A percentile compares a stretch with the other conserved stretches of the same genome.
phyloP scores from a whole-genome alignment of 1,140 invertebrate genomes.

The Cyphomyrmex costatus region DNA sequence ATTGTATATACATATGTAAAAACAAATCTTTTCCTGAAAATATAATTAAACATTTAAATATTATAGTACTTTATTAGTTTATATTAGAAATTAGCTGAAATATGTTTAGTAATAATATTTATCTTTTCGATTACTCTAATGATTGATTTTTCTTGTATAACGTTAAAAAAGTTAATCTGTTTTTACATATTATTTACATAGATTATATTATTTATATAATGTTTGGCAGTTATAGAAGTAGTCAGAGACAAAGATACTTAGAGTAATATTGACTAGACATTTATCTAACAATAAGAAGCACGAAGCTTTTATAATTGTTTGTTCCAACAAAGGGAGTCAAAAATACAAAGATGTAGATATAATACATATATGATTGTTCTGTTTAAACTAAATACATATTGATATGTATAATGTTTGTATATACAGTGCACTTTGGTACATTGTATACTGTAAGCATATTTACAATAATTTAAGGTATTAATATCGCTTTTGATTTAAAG shows the following conservation, averaged over 20 bases:
- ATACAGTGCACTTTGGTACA: constrained; percentile 68
- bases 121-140: too few species aligned
- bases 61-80: too few species aligned
- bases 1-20: not conserved
- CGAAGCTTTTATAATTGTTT: constrained; percentile 81
- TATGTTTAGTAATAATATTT: constrained; percentile 20
- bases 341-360: not conserved
- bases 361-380: constrained; percentile 4
- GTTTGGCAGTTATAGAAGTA: not conserved
- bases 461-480: not conserved
- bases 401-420: constrained; percentile 68
- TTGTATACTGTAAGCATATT: constrained; percentile 35
- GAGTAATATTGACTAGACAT: constrained; percentile 72
- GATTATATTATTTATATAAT: too few species aligned
- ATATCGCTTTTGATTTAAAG: not conserved
- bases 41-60: too few species aligned
- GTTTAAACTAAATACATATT: constrained; percentile 59
- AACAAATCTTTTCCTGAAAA: not conserved
- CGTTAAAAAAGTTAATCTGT: not conserved
- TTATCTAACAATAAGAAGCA: constrained; percentile 79
- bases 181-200: too few species aligned
- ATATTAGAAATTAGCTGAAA: not conserved
- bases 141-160: not conserved
- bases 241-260: constrained; percentile 24
- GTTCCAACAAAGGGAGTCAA: constrained; percentile 59